phyloP scores from a whole-genome alignment of 2,113 vertebrate species.

The Cavia aperea region DNA sequence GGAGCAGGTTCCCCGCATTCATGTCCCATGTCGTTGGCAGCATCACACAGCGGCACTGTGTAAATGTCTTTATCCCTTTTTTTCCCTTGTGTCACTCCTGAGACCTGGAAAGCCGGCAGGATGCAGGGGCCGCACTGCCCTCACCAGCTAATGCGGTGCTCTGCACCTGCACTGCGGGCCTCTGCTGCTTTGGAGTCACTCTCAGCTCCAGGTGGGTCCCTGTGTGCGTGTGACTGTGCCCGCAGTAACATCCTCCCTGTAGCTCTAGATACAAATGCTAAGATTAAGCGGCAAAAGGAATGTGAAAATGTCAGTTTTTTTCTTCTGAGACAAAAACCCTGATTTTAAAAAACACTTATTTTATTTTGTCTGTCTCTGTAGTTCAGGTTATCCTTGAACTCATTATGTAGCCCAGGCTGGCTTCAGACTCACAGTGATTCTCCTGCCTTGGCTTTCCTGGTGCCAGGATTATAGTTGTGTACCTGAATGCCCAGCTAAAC shows the following conservation, averaged over 20 bases:
- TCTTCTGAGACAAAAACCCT: not conserved
- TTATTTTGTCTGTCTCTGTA: not conserved
- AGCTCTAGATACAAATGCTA: not conserved
- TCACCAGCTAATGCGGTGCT: not conserved
- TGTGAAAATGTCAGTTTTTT: not conserved
- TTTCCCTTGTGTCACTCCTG: not conserved
- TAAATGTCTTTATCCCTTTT: not conserved
- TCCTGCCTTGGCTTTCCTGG: not conserved
- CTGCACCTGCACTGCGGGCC: rapidly evolving
- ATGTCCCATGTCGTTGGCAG: not conserved
- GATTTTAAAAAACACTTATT: not conserved
- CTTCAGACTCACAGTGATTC: not conserved
- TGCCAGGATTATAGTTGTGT: not conserved
- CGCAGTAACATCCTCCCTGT: not conserved
- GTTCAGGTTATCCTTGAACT: not conserved
- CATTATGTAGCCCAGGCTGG: not conserved
- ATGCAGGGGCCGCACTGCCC: not conserved
- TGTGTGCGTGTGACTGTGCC: too few species aligned
- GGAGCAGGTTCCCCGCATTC: too few species aligned
- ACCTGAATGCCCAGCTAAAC: not conserved
- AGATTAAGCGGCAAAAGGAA: not conserved
- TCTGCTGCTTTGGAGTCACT: too few species aligned
- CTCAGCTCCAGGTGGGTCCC: not conserved
- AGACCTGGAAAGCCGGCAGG: not conserved
- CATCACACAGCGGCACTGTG: not conserved